Percentiles rank a stretch among this genome's conserved stretches.
Conservation (phyloP, 2,113 vertebrate genomes). For the Eolophus roseicapilla region DNA sequence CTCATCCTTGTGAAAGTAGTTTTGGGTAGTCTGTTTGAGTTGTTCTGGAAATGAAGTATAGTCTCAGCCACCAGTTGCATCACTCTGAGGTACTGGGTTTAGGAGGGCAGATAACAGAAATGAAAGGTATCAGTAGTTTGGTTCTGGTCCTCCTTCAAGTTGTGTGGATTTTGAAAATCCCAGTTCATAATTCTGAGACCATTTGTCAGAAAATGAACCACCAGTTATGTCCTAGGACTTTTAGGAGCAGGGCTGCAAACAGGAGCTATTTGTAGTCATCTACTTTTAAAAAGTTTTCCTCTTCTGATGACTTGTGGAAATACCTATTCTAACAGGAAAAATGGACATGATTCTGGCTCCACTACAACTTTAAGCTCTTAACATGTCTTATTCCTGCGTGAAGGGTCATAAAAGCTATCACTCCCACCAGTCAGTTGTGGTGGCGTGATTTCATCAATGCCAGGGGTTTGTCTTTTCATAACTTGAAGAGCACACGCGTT, state of each 20-base stretch:
- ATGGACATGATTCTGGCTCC: background rate
- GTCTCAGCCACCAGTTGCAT: background rate
- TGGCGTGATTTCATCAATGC: background rate
- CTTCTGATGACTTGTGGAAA: background rate
- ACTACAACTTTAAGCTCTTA: background rate
- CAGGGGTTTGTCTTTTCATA: background rate
- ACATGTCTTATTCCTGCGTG: background rate
- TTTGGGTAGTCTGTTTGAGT: background rate
- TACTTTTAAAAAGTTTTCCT: background rate
- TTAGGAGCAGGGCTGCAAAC: background rate
- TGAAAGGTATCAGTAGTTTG: background rate
- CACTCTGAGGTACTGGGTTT: accelerated
- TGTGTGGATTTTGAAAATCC: background rate
- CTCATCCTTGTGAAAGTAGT: background rate
- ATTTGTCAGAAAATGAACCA: background rate
- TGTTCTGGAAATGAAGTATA: background rate
- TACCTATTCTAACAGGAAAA: background rate
- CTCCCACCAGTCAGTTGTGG: background rate
- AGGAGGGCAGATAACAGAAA: background rate
- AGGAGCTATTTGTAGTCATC: background rate
- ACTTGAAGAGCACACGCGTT: accelerated
- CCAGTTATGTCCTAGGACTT: background rate
- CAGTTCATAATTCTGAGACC: background rate
- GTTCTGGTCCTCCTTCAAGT: background rate
- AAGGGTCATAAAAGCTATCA: background rate